Base-by-base conservation (phyloP, 1,140 invertebrate genomes). In the Apis dorsata region DNA sequence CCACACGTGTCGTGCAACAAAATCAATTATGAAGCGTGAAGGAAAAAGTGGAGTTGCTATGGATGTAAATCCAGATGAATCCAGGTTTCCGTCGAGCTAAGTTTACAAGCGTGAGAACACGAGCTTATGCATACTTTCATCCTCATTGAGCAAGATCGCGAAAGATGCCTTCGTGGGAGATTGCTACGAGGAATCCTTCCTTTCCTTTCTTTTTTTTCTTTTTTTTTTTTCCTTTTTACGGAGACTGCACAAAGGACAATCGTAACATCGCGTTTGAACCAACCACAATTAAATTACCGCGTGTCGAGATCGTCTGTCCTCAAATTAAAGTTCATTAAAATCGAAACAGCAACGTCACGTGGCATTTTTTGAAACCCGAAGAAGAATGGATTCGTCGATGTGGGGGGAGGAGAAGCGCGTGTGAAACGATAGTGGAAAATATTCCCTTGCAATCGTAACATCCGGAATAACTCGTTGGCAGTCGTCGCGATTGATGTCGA, bases 91-190 rank as follows among this genome's bases (percentile, higher is more conserved):
- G 15, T 49, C n/a, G 24, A 70, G 12, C 24, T 28, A 63, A 68
- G 77, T 51, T 63, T 72, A 69, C 72, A 57, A 79, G 66, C 87
- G 86, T 89, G 88, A 89, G 88, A 89, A 89, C 68, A 68, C 15
- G 60, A 71, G 78, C 73, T 72, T 44, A 44, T 44, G 34, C 72
- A 44, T 51, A 70, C 71, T 75, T 66, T 72, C 60, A 65, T 62
- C 65, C 63, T 69, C 51, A 57, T 88, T 80, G 79, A 78, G 71
- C 65, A 63, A 63, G 76, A 83, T 72, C 73, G 80, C 62, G 78
- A 85, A 85, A 63, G 68, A 83, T 63, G 63, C 57, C 78, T 85
- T 83, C 80, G 83, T 88, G 87, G 68, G 87, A 88, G 76, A 88
- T 80, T 72, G 76, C 86, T 66, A 63, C 62, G 53, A 86, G 87